These are phyloP conservation scores for Nymphalis c-album DNA, from an alignment of 2,888 invertebrate species.

Conservation along the genomic window DNA sequence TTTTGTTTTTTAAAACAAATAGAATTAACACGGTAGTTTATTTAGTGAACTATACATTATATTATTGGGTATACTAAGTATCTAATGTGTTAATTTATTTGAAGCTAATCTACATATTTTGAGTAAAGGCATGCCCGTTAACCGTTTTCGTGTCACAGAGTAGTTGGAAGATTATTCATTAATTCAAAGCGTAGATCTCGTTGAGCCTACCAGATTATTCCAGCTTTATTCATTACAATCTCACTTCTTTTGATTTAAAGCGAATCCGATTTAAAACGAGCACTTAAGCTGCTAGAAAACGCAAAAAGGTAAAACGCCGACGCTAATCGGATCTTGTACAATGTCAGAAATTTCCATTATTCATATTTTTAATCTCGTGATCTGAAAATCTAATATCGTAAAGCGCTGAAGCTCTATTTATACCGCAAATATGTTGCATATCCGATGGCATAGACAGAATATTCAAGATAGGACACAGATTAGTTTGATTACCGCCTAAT, in stretches of 20 bases:
- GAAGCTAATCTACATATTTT: neutral
- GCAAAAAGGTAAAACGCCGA: constrained; percentile 22
- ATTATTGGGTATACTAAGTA: too few species aligned
- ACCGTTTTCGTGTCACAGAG: neutral
- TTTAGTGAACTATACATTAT: too few species aligned
- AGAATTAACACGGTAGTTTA: too few species aligned
- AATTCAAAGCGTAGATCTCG: neutral
- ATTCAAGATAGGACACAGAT: neutral
- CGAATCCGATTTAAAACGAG: constrained; percentile 20
- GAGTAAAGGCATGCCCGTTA: neutral
- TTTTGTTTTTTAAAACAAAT: too few species aligned
- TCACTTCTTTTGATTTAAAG: constrained; percentile 20
- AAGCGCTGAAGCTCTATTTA: constrained; percentile 6
- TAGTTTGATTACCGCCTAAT: too few species aligned
- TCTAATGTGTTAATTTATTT: too few species aligned
- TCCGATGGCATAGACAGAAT: neutral
- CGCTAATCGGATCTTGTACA: constrained; percentile 28
- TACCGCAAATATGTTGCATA: neutral
- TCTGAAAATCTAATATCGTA: constrained; percentile 11
- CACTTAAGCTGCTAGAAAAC: constrained; percentile 28
- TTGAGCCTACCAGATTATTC: neutral
- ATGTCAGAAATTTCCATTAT: constrained; percentile 22
- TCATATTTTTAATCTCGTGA: constrained; percentile 20
- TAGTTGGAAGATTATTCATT: constrained; percentile 2
- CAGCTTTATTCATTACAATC: constrained; percentile 14